Conservation (phyloP, 2,888 invertebrate genomes). For the Leucophenga maculata region DNA sequence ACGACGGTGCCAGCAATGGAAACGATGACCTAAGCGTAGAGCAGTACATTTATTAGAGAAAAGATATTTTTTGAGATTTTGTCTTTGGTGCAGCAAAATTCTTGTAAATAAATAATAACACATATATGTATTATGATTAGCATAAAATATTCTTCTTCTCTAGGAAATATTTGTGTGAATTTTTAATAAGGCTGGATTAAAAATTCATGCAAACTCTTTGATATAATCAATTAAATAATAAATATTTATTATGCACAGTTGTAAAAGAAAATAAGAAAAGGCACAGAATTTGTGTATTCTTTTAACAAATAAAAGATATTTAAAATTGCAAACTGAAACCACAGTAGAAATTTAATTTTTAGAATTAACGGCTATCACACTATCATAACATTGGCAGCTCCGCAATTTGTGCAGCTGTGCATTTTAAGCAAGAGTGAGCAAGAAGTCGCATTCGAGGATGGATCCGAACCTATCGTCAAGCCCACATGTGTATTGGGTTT, state of each 20-base stretch:
- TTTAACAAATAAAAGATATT: constrained; percentile 43
- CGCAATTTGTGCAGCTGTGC: no score
- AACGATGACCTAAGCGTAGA: constrained; percentile 47
- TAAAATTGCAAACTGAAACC: constrained; percentile 8
- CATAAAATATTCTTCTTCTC: constrained; percentile 24
- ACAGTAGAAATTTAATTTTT: not conserved
- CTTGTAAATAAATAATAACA: constrained; percentile 11
- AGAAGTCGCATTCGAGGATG: no score
- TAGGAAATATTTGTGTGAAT: constrained; percentile 49
- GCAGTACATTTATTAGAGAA: constrained; percentile 48
- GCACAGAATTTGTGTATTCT: constrained; percentile 38
- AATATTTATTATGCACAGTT: constrained; percentile 33
- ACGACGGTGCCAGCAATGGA: constrained; percentile 29
- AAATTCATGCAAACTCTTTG: constrained; percentile 63
- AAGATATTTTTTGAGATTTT: constrained; percentile 32
- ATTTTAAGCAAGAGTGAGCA: constrained; percentile 28
- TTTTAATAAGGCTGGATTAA: constrained; percentile 72
- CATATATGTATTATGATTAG: constrained; percentile 17
- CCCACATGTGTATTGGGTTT: no score
- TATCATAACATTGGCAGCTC: not conserved
- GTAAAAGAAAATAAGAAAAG: constrained; percentile 38
- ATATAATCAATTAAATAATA: constrained; percentile 35
- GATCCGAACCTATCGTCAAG: no score
- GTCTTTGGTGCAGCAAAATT: constrained; percentile 23
- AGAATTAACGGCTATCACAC: no score